Percentiles rank a stretch among this genome's conserved stretches.
phyloP scores from a whole-genome alignment of 2,113 vertebrate genomes.

The Tachysurus fulvidraco region DNA sequence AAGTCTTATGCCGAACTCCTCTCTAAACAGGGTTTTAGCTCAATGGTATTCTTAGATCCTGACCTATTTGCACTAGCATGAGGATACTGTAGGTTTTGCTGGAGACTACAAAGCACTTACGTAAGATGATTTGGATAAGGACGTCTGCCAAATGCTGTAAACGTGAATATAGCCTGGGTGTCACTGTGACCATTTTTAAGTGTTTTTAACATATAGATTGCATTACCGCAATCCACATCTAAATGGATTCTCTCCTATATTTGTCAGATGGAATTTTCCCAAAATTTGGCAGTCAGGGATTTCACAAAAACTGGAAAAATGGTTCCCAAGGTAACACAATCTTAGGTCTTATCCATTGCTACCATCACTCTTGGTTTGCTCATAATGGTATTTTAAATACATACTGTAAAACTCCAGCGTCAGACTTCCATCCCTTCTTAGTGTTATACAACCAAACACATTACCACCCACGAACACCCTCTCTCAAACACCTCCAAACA shows the following conservation, averaged over 20 bases:
- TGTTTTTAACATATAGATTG: background rate
- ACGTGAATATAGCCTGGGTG: background rate
- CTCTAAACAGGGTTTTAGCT: background rate
- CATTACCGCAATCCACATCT: background rate
- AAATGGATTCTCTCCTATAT: background rate
- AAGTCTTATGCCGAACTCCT: background rate
- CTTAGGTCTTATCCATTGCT: background rate
- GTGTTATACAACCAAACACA: background rate
- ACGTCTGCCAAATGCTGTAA: background rate
- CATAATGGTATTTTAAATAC: background rate
- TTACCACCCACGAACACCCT: background rate
- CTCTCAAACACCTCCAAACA: background rate
- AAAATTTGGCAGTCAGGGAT: background rate
- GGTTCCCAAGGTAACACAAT: background rate
- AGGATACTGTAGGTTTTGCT: background rate
- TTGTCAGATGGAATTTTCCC: background rate
- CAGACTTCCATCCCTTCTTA: background rate
- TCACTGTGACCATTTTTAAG: no score
- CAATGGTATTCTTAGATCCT: conserved; percentile 12
- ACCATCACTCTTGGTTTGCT: background rate
- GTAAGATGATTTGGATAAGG: conserved; percentile 18
- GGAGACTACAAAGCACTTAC: conserved; percentile 22
- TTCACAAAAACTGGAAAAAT: background rate
- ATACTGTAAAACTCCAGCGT: background rate
- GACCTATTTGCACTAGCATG: conserved; percentile 18